These are phyloP conservation scores for Drosophila burlai DNA, from an alignment of 1,140 invertebrate species.

Conservation along the genomic window DNA sequence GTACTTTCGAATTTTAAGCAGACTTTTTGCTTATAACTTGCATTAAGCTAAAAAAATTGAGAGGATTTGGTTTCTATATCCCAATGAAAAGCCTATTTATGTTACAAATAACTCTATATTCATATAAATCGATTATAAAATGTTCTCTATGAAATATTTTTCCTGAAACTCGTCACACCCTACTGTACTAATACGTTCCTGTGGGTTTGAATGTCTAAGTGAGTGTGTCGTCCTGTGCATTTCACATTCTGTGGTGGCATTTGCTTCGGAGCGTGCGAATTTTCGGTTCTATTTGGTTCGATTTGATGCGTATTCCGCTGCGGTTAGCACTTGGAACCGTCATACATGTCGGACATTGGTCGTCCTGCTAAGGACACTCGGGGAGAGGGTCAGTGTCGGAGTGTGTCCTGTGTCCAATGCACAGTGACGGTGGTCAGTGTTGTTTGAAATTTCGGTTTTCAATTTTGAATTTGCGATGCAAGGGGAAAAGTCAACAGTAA, in stretches of 20 bases:
- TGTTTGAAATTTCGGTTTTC: constrained; percentile 39
- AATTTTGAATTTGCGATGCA: constrained; percentile 29
- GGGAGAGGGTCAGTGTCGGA: background rate
- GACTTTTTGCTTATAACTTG: background rate
- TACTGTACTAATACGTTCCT: background rate
- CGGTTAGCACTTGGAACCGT: constrained; percentile 59
- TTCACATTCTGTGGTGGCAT: constrained; percentile 62
- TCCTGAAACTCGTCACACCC: background rate
- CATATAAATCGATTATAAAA: background rate
- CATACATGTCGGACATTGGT: constrained; percentile 27
- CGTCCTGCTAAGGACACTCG: constrained; percentile 6
- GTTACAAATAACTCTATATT: background rate
- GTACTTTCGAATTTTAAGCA: background rate
- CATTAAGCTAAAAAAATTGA: background rate
- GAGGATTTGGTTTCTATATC: background rate
- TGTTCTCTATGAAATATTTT: background rate
- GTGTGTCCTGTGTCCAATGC: background rate
- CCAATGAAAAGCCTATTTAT: no score
- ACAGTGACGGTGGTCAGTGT: constrained; percentile 38
- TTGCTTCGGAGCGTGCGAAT: constrained; percentile 58
- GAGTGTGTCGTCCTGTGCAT: constrained; percentile 19
- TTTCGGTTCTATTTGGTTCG: constrained; percentile 73
- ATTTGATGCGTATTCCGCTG: constrained; percentile 73
- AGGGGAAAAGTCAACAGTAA: constrained; percentile 8
- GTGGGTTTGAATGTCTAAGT: constrained; percentile 13